These are phyloP conservation scores for Sarcophaga peregrina DNA, from an alignment of 1,140 invertebrate genomes.

Conservation along the genomic window DNA sequence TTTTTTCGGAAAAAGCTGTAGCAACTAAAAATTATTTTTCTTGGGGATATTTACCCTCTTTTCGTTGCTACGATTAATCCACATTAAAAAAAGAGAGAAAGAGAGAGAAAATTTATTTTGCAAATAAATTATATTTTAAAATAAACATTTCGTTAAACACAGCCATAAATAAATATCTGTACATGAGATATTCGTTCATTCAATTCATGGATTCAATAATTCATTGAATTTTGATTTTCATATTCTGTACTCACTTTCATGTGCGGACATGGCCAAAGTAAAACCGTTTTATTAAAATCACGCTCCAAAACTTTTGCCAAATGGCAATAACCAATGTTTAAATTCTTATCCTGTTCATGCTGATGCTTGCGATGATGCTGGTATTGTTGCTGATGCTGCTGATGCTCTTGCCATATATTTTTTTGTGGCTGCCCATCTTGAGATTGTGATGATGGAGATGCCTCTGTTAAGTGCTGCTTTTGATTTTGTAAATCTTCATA, in stretches of 20 bases:
- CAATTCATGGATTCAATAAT: not conserved
- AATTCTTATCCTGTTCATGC: conserved; percentile 22
- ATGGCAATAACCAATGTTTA: conserved; percentile 53
- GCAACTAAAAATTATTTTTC: too few species aligned
- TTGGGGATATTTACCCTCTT: too few species aligned
- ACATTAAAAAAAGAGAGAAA: too few species aligned
- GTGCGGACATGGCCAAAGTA: conserved; percentile 63
- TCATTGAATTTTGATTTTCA: not conserved
- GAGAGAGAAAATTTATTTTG: too few species aligned
- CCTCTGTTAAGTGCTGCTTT: not conserved
- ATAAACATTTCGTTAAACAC: not conserved
- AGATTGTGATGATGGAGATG: conserved; percentile 29
- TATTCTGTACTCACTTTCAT: conserved; percentile 64
- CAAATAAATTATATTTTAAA: not conserved
- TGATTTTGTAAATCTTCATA: conserved; percentile 50
- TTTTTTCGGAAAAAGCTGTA: too few species aligned
- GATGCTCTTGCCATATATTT: conserved; percentile 44
- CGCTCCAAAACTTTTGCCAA: conserved; percentile 58
- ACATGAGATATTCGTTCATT: not conserved
- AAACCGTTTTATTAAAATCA: conserved; percentile 62
- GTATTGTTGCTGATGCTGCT: not conserved
- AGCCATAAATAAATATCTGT: not conserved
- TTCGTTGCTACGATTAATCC: too few species aligned
- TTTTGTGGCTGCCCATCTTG: conserved; percentile 47
- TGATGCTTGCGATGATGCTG: conserved; percentile 50